A percentile compares a stretch with the other conserved stretches of the same genome.
Conservation (phyloP, 1,140 invertebrate genomes). For the Orchestia grillus region DNA sequence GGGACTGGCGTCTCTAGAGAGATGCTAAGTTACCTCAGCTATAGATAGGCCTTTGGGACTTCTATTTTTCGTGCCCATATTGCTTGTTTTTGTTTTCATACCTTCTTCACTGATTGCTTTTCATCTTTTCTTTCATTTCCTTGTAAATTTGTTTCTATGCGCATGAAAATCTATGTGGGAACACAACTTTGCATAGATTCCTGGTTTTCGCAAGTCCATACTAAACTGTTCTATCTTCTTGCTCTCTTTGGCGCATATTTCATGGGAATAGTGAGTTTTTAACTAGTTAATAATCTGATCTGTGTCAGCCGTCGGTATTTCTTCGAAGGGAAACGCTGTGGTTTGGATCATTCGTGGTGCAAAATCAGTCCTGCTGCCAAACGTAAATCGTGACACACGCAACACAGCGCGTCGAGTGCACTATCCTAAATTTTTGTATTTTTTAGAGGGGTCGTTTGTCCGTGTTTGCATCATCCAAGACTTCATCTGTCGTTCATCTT, state of each 20-base stretch:
- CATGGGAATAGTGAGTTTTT: background rate
- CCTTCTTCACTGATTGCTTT: too few relatives aligned
- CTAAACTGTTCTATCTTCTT: too few relatives aligned
- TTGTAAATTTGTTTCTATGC: too few relatives aligned
- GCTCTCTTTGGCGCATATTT: background rate
- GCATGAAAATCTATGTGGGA: too few relatives aligned
- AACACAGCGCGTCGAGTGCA: background rate
- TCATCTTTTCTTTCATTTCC: too few relatives aligned
- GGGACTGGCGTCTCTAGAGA: too few relatives aligned
- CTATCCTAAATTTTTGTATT: background rate
- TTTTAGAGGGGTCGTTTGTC: background rate
- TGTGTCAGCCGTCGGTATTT: background rate
- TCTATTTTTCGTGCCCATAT: too few relatives aligned
- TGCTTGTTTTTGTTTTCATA: too few relatives aligned
- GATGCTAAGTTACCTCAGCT: too few relatives aligned
- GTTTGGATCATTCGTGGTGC: background rate
- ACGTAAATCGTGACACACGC: background rate
- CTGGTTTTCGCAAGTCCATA: too few relatives aligned
- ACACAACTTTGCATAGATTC: too few relatives aligned
- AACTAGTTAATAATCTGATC: background rate
- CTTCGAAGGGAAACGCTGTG: background rate
- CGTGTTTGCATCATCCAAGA: background rate
- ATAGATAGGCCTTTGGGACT: too few relatives aligned
- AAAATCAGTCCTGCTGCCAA: background rate
- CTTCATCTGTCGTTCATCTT: background rate